Base-by-base conservation (phyloP, 2,888 invertebrate species). In the Calameuta pallipes region DNA sequence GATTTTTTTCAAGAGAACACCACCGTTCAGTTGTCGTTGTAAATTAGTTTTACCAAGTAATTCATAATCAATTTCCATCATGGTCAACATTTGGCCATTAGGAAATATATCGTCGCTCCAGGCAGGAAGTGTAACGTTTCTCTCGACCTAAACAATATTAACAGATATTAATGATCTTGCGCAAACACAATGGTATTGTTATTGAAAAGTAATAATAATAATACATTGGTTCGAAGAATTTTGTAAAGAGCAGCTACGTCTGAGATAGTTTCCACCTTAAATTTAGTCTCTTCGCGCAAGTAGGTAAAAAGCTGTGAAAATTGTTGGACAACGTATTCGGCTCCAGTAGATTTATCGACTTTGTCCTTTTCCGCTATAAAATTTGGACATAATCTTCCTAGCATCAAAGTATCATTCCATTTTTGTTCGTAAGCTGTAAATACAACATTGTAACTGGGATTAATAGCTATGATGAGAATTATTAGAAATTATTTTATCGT, bases 361-460 rank as follows among this genome's bases (percentile, higher is more conserved):
- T 76, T 69, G 0, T 73, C 12, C 31, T 74, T 68, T 11, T 83
- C 81, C 30, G 70, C 77, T 15, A 31, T 4, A 33, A 84, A 86
- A 41, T 74, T 82, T 12, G 86, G 84, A 75, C 86, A 86, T 2
- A 82, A 73, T 13, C 69, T 75, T 6, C 86, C 86, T 13, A 86
- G 68, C 31, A 86, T 30, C 33, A 86, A 34, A 2, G 80, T 79
- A 31, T 86, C 86, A 13, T 81, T 35, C 11, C 77, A 11, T n/a
- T 73, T 31, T 13, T n/a, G 0, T 11, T 69, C 23, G 11, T 82
- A 85, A 23, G 84, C 86, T 86, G 75, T n/a, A 41, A 41, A 15
- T 15, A 15, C 41, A 2, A 41, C 2, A 41, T 71, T 71, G n/a
- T 15, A n/a, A 71, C 11, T 33, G 31, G 33, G 3, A 71, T 33